Base-by-base conservation (phyloP, 2,113 vertebrate genomes). In the Albula goreensis region DNA sequence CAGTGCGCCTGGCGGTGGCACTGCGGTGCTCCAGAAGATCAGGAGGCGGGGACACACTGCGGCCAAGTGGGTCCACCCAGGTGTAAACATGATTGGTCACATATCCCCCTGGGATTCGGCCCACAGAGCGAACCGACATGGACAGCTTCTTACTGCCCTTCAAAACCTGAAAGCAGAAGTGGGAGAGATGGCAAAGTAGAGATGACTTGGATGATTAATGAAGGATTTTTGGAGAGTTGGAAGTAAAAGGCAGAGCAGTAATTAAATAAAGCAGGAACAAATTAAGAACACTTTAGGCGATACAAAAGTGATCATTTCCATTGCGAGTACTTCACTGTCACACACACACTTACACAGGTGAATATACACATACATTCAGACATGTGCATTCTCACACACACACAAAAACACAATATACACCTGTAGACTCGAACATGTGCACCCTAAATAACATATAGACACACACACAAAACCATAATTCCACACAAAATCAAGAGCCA, bases 61-160 rank as follows among this genome's bases (percentile, higher is more conserved):
- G 95, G 51, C 98, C 98, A 87, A 97, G 96, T 0, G 97, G 97
- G 88, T 99, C 98, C 90, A 99, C 97, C 98, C 98, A 99, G 11
- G 96, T 97, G 92, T 99, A 99, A 86, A 99, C 94, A 84, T 97
- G 96, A 93, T 98, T 99, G 92, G 97, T 98, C 85, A 97, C 91
- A 0, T 97, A 97, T 0, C 96, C 97, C 0, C 96, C 97, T 0
- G 97, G 97, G 91, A 98, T 96, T 8, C 96, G 96, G 0, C 97
- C 98, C 70, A 97, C 94, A 0, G 97, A 98, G 84, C 96, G 97
- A n/a, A 99, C 96, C 0, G 95, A 96, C 86, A 99, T 93, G 87
- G 94, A 94, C 91, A 99, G 93, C 93, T 95, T 97, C 95, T 98
- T 98, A 89, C 96, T 97, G 80, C 98, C 98, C 92, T 99, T 99